A percentile compares a stretch with the other conserved stretches of the same genome.
phyloP scores from a whole-genome alignment of 1,140 invertebrate species.

The Brachionus calyciflorus region DNA sequence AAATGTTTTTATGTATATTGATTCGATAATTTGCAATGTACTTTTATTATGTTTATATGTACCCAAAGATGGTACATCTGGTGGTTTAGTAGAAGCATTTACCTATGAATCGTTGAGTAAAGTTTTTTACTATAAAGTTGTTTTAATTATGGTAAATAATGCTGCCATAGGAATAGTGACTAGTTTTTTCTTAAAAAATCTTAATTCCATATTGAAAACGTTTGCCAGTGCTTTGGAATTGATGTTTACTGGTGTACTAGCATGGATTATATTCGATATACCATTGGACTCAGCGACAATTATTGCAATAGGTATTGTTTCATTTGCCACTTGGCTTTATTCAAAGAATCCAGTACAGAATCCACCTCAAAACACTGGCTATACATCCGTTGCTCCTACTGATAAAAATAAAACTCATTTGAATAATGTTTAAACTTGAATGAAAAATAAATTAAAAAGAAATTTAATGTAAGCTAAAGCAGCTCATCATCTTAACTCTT shows the following conservation, averaged over 20 bases:
- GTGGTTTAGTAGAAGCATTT: conserved; percentile 1
- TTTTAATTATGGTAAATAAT: conserved; percentile 77
- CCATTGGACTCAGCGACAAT: conserved; percentile 78
- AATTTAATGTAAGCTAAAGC: too few species aligned
- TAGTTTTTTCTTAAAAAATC: conserved; percentile 83
- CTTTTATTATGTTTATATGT: conserved; percentile 64
- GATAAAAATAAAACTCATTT: conserved; percentile 3
- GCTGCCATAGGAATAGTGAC: conserved; percentile 86
- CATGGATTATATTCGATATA: conserved; percentile 82
- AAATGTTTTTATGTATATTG: conserved; percentile 91
- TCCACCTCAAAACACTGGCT: conserved; percentile 1
- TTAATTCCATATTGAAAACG: conserved; percentile 93
- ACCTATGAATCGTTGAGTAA: conserved; percentile 41
- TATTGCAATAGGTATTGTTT: conserved; percentile 77
- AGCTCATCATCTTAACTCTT: too few species aligned
- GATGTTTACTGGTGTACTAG: conserved; percentile 82
- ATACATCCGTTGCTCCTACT: neutral
- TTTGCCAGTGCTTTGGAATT: conserved; percentile 90
- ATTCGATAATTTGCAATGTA: conserved; percentile 85
- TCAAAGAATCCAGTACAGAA: conserved; percentile 30
- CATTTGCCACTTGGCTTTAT: conserved; percentile 78
- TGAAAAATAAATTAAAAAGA: too few species aligned
- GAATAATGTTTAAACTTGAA: conserved; percentile 28
- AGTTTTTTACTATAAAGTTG: conserved; percentile 64
- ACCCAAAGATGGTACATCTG: conserved; percentile 57